Conservation (phyloP, 2,113 vertebrate species). For the Todiramphus chloris region DNA sequence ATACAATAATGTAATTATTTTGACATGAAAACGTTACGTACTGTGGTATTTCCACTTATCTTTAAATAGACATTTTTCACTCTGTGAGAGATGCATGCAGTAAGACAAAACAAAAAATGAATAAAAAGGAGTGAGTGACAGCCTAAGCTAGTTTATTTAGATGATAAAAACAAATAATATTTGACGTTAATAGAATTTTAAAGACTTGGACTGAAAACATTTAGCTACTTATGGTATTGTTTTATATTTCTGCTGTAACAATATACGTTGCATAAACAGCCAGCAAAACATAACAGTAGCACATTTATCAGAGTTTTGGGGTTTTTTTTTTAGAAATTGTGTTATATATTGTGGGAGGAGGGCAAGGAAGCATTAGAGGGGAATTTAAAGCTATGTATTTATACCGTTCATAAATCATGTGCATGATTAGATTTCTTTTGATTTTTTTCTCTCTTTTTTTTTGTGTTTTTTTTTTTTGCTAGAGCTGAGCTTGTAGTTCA, state of each 20-base stretch:
- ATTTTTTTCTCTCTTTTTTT: not conserved
- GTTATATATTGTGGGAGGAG: not conserved
- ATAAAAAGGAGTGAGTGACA: conserved; percentile 72
- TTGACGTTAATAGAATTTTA: conserved; percentile 50
- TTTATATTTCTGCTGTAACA: not conserved
- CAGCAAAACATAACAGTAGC: not conserved
- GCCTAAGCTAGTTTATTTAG: conserved; percentile 70
- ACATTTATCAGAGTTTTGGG: not conserved
- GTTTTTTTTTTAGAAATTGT: not conserved
- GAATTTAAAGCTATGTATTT: not conserved
- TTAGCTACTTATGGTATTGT: not conserved
- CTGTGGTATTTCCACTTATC: conserved; percentile 76
- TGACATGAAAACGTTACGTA: conserved; percentile 76
- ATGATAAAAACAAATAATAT: conserved; percentile 69
- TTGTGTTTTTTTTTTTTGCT: not conserved
- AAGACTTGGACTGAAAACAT: conserved; percentile 51
- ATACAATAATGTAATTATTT: conserved; percentile 83
- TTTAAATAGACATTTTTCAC: conserved; percentile 77
- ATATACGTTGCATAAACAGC: not conserved
- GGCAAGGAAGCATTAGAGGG: not conserved
- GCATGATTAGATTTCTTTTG: not conserved
- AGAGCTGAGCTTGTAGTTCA: not conserved
- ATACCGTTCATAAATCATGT: not conserved
- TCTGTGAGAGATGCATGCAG: conserved; percentile 67
- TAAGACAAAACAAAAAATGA: conserved; percentile 76